Evolutionary conservation across 2,888 invertebrate species (phyloP), one percentile per base, ranked within the genome.

Genomic region (Meloe dianella): DNA sequence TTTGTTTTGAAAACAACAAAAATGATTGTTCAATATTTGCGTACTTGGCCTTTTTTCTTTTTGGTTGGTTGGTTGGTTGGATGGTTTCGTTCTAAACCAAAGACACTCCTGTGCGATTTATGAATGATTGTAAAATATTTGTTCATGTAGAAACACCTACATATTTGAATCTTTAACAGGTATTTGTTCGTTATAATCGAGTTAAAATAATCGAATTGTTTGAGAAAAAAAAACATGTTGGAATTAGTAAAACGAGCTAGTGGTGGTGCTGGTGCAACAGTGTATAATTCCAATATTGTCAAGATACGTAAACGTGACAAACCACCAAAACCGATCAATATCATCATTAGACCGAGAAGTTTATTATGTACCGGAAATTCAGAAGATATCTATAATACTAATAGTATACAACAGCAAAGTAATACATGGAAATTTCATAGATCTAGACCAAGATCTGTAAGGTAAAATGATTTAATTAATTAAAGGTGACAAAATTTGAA

Each of bases 351-450:
- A 71, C 82, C 83, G 14, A 78, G 80, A 64, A 83, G 83, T 77
- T 77, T 83, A 57, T 69, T 83, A 68, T 82, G 82, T 70, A 74
- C 78, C 35, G 77, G 74, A 35, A 79, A 77, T 66, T 74, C 75
- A 10, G 79, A 79, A 56, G 79, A 79, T 61, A 75, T 78, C 60
- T 79, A 80, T 72, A 71, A 75, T 57, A 77, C 74, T 66, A 41
- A 41, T 41, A 80, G 77, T 61, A 77, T 77, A 61, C 82, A 82
- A 70, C 80, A 81, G 66, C 80, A 80, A 62, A 83, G 83, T 73
- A 76, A 80, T 72, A 84, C 83, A 17, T 84, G 84, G 84, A 83
- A 83, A 71, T 84, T 83, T 72, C 81, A 83, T 67, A 77, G 82
- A 62, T 82, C 81, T 12, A 75, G 79, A 63, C 81, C 81, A 17